These are phyloP conservation scores for Aethina tumida DNA, from an alignment of 1,140 invertebrate genomes.

Conservation along the genomic window DNA sequence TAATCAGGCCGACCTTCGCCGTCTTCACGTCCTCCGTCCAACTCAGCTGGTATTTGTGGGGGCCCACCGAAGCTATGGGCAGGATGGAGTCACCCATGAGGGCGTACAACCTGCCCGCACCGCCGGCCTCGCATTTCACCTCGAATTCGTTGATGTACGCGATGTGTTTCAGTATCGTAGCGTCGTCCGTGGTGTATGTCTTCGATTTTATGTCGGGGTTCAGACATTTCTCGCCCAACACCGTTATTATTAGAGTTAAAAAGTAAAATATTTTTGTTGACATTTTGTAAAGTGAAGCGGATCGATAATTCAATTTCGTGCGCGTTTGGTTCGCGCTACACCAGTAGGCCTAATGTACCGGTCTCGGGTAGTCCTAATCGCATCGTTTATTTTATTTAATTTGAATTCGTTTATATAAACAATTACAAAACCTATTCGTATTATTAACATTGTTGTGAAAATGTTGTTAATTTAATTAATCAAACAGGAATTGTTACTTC, in stretches of 20 bases:
- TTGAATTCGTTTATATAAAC: too few relatives aligned
- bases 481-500: too few relatives aligned
- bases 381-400: too few relatives aligned
- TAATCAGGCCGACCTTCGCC: slow-evolving; percentile 65
- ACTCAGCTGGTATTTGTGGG: slow-evolving; percentile 75
- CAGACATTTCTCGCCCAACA: slow-evolving; percentile 34
- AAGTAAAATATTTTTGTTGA: background rate
- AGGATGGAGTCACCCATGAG: slow-evolving; percentile 68
- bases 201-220: slow-evolving; percentile 51
- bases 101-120: slow-evolving; percentile 66
- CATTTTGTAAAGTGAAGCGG: too few relatives aligned
- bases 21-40: slow-evolving; percentile 80
- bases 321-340: too few relatives aligned
- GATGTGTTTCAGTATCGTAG: slow-evolving; percentile 73
- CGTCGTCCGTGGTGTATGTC: slow-evolving; percentile 80
- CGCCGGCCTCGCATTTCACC: slow-evolving; percentile 51
- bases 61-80: slow-evolving; percentile 65
- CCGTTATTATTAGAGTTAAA: background rate
- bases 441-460: too few relatives aligned
- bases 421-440: too few relatives aligned
- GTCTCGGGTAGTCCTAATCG: too few relatives aligned
- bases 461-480: too few relatives aligned
- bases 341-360: too few relatives aligned
- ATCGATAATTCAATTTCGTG: too few relatives aligned
- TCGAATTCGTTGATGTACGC: slow-evolving; percentile 68